phyloP scores from a whole-genome alignment of 2,888 invertebrate species.

The Elmis aenea region DNA sequence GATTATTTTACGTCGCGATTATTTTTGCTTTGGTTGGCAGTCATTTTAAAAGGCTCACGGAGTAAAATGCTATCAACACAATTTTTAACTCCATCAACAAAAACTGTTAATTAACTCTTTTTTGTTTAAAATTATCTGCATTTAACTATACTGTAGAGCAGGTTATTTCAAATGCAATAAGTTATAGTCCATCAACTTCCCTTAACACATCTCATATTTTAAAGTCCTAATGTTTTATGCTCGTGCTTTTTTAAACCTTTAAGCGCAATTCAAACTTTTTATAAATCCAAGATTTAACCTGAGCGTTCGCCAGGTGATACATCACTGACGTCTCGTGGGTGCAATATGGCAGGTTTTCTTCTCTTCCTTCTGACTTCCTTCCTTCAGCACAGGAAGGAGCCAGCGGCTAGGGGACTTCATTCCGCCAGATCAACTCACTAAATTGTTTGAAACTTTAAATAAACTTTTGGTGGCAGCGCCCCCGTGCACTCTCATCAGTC shows the following conservation, averaged over 20 bases:
- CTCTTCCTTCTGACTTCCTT: slow-evolving; percentile 22
- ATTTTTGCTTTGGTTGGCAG: too few species aligned
- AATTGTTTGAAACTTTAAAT: slow-evolving; percentile 26
- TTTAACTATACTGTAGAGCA: too few species aligned
- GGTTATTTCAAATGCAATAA: too few species aligned
- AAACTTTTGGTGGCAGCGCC: slow-evolving; percentile 18
- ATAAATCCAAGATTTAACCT: slow-evolving; percentile 13
- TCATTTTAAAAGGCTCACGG: too few species aligned
- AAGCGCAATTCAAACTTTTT: too few species aligned
- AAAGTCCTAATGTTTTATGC: slow-evolving; percentile 1
- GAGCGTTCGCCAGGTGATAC: slow-evolving; percentile 22
- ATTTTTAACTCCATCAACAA: too few species aligned
- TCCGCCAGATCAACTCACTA: slow-evolving; percentile 25
- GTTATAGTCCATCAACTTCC: too few species aligned
- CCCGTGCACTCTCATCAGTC: slow-evolving; percentile 16
- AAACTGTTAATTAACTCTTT: too few species aligned
- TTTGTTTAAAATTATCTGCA: too few species aligned
- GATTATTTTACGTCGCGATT: slow-evolving; percentile 4
- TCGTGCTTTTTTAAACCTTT: too few species aligned
- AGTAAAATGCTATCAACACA: too few species aligned
- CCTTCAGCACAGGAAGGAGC: slow-evolving; percentile 15
- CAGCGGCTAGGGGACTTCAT: slow-evolving; percentile 16
- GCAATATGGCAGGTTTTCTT: slow-evolving; percentile 20
- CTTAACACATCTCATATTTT: too few species aligned
- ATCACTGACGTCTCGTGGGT: slow-evolving; percentile 19